Percentiles rank a stretch among this genome's conserved stretches.
These are phyloP conservation scores for Agriopis aurantiaria DNA, from an alignment of 2,888 invertebrate species.

Conservation along the genomic window DNA sequence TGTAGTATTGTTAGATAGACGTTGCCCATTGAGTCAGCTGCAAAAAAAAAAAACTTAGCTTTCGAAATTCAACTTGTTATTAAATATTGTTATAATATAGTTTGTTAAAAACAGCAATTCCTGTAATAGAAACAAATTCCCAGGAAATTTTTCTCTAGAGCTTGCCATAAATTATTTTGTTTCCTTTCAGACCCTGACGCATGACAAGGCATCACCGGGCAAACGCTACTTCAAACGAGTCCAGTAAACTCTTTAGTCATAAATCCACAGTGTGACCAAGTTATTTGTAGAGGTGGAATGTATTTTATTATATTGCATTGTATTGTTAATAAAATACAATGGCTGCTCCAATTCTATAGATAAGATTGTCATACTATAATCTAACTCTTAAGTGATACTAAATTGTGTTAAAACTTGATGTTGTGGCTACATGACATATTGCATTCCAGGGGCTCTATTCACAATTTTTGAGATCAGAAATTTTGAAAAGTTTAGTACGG, in stretches of 20 bases:
- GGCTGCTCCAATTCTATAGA: background rate
- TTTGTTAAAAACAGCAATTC: too few relatives aligned
- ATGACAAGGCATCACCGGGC: slow-evolving; percentile 77
- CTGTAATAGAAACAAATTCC: too few relatives aligned
- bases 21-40: too few relatives aligned
- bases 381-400: slow-evolving; percentile 6
- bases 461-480: too few relatives aligned
- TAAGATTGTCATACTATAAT: background rate
- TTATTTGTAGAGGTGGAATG: too few relatives aligned
- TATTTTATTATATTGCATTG: too few relatives aligned
- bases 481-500: too few relatives aligned
- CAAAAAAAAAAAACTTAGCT: too few relatives aligned
- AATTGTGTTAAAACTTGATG: slow-evolving; percentile 11
- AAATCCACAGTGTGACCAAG: background rate
- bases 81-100: too few relatives aligned
- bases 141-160: background rate
- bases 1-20: too few relatives aligned
- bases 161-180: background rate
- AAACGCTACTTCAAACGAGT: slow-evolving; percentile 83
- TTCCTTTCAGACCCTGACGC: slow-evolving; percentile 69
- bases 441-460: too few relatives aligned
- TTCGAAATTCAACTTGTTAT: too few relatives aligned
- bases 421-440: slow-evolving; percentile 2
- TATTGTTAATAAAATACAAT: background rate
- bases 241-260: slow-evolving; percentile 50